Conservation (phyloP, 2,888 invertebrate species). For the Pyralis farinalis region DNA sequence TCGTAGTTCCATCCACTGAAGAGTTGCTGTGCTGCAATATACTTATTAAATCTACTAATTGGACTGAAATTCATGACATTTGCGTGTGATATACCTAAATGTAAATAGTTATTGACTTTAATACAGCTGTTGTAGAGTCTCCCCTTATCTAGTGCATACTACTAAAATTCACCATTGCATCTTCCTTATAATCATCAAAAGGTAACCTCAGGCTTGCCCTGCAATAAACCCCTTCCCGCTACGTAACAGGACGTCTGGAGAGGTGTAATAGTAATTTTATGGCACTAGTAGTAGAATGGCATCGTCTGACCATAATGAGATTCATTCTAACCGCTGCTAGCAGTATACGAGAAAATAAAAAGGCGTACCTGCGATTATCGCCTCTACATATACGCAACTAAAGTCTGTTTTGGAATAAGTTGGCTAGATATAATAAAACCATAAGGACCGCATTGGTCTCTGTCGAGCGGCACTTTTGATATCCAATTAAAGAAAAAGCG, state of each 20-base stretch:
- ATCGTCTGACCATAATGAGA: slow-evolving; percentile 13
- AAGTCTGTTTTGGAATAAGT: neutral
- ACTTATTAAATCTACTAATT: too few relatives aligned
- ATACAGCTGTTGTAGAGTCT: too few relatives aligned
- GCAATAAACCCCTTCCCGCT: slow-evolving; percentile 28
- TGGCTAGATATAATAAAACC: slow-evolving; percentile 3
- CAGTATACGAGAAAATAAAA: neutral
- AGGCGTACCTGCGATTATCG: neutral
- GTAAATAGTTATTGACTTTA: too few relatives aligned
- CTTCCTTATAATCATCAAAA: slow-evolving; percentile 14
- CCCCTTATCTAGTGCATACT: neutral
- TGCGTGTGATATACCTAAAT: too few relatives aligned
- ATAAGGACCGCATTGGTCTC: slow-evolving; percentile 40
- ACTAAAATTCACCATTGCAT: slow-evolving; percentile 1
- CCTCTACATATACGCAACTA: slow-evolving; percentile 4
- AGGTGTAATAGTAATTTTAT: slow-evolving; percentile 24
- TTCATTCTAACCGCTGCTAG: slow-evolving; percentile 1
- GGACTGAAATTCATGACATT: too few relatives aligned
- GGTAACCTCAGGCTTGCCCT: slow-evolving; percentile 24
- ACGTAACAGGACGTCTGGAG: neutral
- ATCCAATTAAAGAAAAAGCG: slow-evolving; percentile 52
- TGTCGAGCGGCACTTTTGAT: slow-evolving; percentile 46
- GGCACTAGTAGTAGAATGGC: slow-evolving; percentile 20
- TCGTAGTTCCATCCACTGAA: too few relatives aligned
- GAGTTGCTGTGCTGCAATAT: too few relatives aligned